phyloP scores from a whole-genome alignment of 2,797 vertebrate genomes.

The Philypnodon macrostomus region DNA sequence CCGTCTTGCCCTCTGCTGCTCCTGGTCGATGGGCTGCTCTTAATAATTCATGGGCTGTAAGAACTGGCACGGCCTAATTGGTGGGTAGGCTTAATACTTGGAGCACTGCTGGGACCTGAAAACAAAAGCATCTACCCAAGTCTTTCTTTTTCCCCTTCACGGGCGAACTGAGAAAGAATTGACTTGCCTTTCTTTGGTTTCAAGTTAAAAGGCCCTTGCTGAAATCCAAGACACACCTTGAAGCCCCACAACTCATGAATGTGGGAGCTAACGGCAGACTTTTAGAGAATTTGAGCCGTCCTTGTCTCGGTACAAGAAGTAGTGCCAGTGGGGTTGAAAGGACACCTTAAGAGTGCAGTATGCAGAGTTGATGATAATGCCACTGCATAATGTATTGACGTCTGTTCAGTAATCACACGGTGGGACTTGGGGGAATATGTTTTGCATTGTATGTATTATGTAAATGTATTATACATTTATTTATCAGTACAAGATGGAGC shows the following conservation, averaged over 20 bases:
- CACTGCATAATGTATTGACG: slow-evolving; percentile 58
- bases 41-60: slow-evolving; percentile 74
- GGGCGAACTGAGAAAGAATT: slow-evolving; percentile 25
- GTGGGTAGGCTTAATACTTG: slow-evolving; percentile 54
- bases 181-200: slow-evolving; percentile 49
- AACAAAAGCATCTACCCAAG: slow-evolving; percentile 41
- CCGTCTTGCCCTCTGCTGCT: slow-evolving; percentile 42
- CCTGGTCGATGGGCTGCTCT: slow-evolving; percentile 57
- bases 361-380: slow-evolving; percentile 29
- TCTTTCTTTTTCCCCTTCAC: slow-evolving; percentile 2
- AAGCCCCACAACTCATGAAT: slow-evolving; percentile 33
- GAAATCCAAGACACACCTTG: slow-evolving; percentile 59
- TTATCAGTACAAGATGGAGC: slow-evolving; percentile 53
- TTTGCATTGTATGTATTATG: slow-evolving; percentile 62
- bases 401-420: slow-evolving; percentile 56
- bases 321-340: slow-evolving; percentile 43
- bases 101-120: slow-evolving; percentile 51
- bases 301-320: slow-evolving; percentile 20
- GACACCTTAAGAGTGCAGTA: slow-evolving; percentile 46
- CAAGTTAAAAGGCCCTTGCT: slow-evolving; percentile 52
- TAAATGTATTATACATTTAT: slow-evolving; percentile 59
- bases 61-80: slow-evolving; percentile 66
- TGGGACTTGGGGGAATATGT: slow-evolving; percentile 48
- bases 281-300: slow-evolving; percentile 36
- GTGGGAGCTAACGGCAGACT: slow-evolving; percentile 32